These are phyloP conservation scores for Pteromalus puparum DNA, from an alignment of 1,140 invertebrate species.

Conservation along the genomic window DNA sequence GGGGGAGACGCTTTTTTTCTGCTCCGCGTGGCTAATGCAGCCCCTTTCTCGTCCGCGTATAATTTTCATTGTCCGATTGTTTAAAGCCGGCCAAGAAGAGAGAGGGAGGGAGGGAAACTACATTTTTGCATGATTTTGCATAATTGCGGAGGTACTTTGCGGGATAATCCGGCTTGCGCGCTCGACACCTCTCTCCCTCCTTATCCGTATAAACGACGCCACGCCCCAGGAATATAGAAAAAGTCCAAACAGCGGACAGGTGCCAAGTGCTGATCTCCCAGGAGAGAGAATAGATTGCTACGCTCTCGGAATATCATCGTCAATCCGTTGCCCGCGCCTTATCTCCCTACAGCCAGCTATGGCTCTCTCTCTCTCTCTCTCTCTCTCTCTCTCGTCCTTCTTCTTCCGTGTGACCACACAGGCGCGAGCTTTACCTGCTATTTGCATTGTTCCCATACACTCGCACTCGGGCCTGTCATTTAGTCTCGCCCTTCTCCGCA, in stretches of 20 bases:
- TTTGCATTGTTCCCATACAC: slow-evolving; percentile 32
- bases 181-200: background rate
- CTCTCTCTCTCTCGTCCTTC: background rate
- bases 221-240: background rate
- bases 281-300: background rate
- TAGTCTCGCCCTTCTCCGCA: background rate
- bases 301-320: slow-evolving; percentile 16
- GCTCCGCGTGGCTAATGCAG: background rate
- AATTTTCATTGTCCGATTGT: background rate
- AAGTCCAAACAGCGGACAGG: background rate
- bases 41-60: background rate
- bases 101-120: background rate
- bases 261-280: background rate
- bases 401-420: slow-evolving; percentile 40
- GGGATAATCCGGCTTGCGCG: background rate
- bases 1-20: background rate
- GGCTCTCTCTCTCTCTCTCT: too few relatives aligned
- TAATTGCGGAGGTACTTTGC: background rate
- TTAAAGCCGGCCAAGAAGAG: background rate
- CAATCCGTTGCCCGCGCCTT: background rate
- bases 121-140: background rate
- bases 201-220: background rate
- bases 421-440: slow-evolving; percentile 20
- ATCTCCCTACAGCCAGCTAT: slow-evolving; percentile 5
- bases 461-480: slow-evolving; percentile 31